Conservation (phyloP, 2,888 invertebrate genomes). For the Macroteleia sp. region DNA sequence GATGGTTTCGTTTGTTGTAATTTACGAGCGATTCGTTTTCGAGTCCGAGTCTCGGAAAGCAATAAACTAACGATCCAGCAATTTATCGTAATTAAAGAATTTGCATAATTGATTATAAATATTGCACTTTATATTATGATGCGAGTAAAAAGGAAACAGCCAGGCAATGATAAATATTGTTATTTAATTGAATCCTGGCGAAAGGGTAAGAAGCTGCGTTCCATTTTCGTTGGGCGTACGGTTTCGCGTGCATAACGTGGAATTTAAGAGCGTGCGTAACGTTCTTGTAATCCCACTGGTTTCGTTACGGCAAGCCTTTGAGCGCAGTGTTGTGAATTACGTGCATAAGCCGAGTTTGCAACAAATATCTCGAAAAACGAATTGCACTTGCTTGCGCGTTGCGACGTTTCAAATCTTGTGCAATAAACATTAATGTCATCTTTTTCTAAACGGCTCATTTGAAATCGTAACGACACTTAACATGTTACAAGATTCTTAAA, state of each 20-base stretch:
- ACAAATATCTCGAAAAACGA: slow-evolving; percentile 22
- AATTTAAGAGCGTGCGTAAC: slow-evolving; percentile 37
- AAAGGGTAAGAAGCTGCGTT: slow-evolving; percentile 11
- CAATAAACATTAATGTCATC: no score
- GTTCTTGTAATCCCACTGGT: slow-evolving; percentile 31
- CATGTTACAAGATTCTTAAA: no score
- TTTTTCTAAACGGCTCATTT: no score
- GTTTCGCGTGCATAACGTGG: slow-evolving; percentile 20
- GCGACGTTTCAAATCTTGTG: no score
- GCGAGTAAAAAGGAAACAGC: slow-evolving; percentile 5
- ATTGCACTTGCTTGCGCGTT: slow-evolving; percentile 19
- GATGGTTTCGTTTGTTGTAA: slow-evolving; percentile 31
- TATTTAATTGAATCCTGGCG: slow-evolving; percentile 43
- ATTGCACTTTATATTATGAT: background rate
- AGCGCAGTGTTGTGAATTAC: slow-evolving; percentile 27
- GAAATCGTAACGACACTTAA: no score
- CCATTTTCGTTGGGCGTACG: slow-evolving; percentile 15
- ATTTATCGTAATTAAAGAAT: slow-evolving; percentile 44
- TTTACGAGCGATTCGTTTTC: slow-evolving; percentile 37
- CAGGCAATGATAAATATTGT: slow-evolving; percentile 42
- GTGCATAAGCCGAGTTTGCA: slow-evolving; percentile 37
- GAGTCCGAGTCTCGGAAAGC: slow-evolving; percentile 1
- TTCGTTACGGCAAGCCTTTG: slow-evolving; percentile 33
- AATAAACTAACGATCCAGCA: slow-evolving; percentile 23
- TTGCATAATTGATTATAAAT: slow-evolving; percentile 51